phyloP scores from a whole-genome alignment of 2,888 invertebrate genomes.

The Perdita meconis region DNA sequence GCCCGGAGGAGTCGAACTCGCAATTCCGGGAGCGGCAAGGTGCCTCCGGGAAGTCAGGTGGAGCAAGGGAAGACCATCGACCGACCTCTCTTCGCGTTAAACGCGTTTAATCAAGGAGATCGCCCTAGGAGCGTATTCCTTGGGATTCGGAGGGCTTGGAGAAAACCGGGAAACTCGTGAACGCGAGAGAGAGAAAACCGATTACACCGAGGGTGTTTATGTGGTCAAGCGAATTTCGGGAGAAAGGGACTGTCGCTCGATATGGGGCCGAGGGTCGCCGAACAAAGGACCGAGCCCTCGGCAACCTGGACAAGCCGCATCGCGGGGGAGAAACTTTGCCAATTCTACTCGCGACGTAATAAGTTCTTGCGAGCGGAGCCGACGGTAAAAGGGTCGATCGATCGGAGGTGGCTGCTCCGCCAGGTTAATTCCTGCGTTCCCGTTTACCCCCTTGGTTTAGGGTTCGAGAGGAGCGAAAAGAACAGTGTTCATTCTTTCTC shows the following conservation, averaged over 20 bases:
- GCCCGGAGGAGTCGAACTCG: too few species aligned
- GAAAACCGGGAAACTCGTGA: neutral
- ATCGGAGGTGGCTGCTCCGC: neutral
- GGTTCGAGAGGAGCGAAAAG: neutral
- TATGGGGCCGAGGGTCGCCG: slow-evolving; percentile 45
- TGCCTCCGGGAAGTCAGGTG: too few species aligned
- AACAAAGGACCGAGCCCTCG: slow-evolving; percentile 38
- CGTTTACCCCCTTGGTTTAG: slow-evolving; percentile 14
- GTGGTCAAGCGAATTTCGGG: slow-evolving; percentile 44
- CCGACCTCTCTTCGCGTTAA: slow-evolving; percentile 1
- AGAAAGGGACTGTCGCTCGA: slow-evolving; percentile 38
- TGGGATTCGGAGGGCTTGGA: slow-evolving; percentile 7
- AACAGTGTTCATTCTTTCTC: neutral
- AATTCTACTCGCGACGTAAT: slow-evolving; percentile 37
- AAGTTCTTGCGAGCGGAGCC: slow-evolving; percentile 32
- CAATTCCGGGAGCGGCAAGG: too few species aligned
- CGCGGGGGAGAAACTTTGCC: slow-evolving; percentile 17
- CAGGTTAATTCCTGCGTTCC: slow-evolving; percentile 24
- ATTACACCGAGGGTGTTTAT: slow-evolving; percentile 54
- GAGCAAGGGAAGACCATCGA: too few species aligned
- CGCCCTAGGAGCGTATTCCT: neutral
- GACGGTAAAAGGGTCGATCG: slow-evolving; percentile 18
- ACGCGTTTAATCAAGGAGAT: slow-evolving; percentile 21
- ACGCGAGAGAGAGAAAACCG: slow-evolving; percentile 26
- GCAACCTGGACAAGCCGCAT: slow-evolving; percentile 3